phyloP scores from a whole-genome alignment of 2,113 vertebrate genomes.

The Bungarus multicinctus region DNA sequence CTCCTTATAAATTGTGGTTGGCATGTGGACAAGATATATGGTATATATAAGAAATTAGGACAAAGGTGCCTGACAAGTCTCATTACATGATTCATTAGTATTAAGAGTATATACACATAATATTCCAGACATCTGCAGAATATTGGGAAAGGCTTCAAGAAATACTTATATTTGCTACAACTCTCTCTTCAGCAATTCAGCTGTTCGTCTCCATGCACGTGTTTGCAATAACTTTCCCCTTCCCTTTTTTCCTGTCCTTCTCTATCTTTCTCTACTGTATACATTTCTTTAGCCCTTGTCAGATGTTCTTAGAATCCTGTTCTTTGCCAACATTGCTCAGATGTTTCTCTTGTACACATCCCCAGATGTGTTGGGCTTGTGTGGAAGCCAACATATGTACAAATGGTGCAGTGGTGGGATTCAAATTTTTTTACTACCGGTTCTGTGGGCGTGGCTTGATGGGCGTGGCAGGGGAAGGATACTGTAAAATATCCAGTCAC shows the following conservation, averaged over 20 bases:
- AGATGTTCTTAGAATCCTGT: neutral
- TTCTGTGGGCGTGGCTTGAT: no score
- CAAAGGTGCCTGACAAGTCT: neutral
- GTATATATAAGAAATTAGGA: neutral
- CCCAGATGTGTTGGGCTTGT: neutral
- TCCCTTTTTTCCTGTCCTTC: neutral
- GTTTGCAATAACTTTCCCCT: neutral
- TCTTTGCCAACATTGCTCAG: neutral
- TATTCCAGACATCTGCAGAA: neutral
- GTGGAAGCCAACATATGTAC: neutral
- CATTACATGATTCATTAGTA: constrained; percentile 1
- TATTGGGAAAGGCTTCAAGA: neutral
- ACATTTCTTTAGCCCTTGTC: neutral
- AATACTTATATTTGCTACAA: neutral
- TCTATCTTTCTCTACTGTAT: neutral
- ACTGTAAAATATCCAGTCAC: no score
- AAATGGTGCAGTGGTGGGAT: no score
- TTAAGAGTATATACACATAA: neutral
- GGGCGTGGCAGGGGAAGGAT: no score
- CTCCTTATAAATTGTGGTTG: constrained; percentile 24
- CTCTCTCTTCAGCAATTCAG: no score
- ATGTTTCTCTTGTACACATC: neutral
- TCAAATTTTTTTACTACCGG: no score
- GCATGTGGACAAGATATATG: constrained; percentile 9
- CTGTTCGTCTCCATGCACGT: neutral